Evolutionary conservation across 1,140 invertebrate genomes (phyloP), one percentile per base, ranked within the genome.

Genomic region (Macrobrachium nipponense): DNA sequence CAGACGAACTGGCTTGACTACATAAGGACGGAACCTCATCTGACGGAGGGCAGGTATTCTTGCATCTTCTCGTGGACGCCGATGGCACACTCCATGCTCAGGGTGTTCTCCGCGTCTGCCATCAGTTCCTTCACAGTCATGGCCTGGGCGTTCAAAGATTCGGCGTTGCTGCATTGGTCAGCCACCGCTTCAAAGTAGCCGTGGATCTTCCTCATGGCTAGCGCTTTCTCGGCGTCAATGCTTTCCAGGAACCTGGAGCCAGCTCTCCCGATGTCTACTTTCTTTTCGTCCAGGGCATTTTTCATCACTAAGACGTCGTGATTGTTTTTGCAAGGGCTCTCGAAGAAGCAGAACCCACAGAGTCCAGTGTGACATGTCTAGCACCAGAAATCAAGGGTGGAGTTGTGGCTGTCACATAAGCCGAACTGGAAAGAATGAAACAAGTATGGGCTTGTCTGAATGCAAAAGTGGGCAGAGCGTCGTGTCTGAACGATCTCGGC

Each of bases 301-400:
- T 78, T 59, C 18, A 78, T 58, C 8, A 17, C 17, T 2, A 14
- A n/a, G 51, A 78, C 51, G 51, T 44, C 6, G 6, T 23, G 58
- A 8, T 12, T 51, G 18, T 78, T 18, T 15, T 27, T 27, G 20
- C 12, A 10, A 12, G 61, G 76, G n/a, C 51, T 59, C 10, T 78
- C 58, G 5, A 60, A 27, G 10, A 78, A 59, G 27, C 76, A 78
- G 18, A n/a, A 59, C 2, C 76, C 76, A 17, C 76, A 78, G 51
- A 58, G 43, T 10, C 18, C 76, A 5, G 20, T 27, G 51, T 78
- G n/a, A 17, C 76, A 78, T 11, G 6, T 61, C 7, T 27, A 58
- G 51, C 76, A 78, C 76, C 76, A 78, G 58, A 78, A 78, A 51
- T 78, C 76, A 8, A 60, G 43, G 7, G 8, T 14, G 6, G 51